phyloP scores from a whole-genome alignment of 2,113 vertebrate species.

The Ancistrus triradiatus region DNA sequence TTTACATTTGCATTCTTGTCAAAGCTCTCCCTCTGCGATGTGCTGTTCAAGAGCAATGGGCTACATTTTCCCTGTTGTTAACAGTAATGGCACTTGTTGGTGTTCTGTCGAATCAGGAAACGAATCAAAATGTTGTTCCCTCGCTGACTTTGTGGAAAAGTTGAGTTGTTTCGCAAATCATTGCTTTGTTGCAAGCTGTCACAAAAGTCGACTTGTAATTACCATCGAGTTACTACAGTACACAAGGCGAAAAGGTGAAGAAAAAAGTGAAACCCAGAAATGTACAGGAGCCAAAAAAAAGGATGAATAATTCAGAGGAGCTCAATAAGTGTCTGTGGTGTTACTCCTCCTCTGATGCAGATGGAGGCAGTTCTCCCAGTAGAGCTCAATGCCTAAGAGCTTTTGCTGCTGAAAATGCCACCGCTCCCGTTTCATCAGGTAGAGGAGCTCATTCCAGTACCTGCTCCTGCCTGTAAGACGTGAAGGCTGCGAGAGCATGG shows the following conservation, averaged over 20 bases:
- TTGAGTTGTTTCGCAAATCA: slow-evolving; percentile 79
- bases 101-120: no score
- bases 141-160: slow-evolving; percentile 54
- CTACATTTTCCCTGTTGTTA: slow-evolving; percentile 63
- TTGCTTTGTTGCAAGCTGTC: slow-evolving; percentile 67
- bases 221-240: no score
- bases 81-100: no score
- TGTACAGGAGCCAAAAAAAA: slow-evolving; percentile 79
- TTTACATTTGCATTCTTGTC: slow-evolving; percentile 66
- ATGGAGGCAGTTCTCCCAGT: slow-evolving; percentile 84
- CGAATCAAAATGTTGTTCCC: no score
- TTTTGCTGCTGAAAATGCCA: slow-evolving; percentile 82
- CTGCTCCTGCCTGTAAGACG: slow-evolving; percentile 85
- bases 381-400: slow-evolving; percentile 94
- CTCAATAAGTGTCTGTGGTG: slow-evolving; percentile 79
- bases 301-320: slow-evolving; percentile 97
- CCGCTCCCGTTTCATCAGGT: slow-evolving; percentile 69
- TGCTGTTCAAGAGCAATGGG: slow-evolving; percentile 61
- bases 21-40: slow-evolving; percentile 60
- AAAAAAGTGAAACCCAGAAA: no score
- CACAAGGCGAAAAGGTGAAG: no score
- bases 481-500: slow-evolving; percentile 74
- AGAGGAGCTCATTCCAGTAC: slow-evolving; percentile 87
- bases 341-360: slow-evolving; percentile 84
- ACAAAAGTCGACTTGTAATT: slow-evolving; percentile 62